These are phyloP conservation scores for Ailurus styani DNA, from an alignment of 2,113 vertebrate species.

Conservation along the genomic window DNA sequence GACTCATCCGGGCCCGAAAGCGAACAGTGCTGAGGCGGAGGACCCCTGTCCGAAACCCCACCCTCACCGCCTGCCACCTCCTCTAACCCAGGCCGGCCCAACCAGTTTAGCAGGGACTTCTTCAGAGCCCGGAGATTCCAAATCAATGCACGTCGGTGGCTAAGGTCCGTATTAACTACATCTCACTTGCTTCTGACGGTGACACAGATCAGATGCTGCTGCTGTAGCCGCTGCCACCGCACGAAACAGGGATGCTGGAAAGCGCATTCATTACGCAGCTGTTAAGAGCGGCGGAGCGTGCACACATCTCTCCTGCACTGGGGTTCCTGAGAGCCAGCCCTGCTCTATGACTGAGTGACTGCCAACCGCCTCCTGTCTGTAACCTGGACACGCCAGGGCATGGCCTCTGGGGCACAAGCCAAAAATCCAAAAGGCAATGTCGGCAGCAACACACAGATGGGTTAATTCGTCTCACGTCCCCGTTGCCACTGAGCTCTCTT, in stretches of 20 bases:
- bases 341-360: slow-evolving; percentile 63
- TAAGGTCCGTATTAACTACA: slow-evolving; percentile 64
- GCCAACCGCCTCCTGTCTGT: slow-evolving; percentile 60
- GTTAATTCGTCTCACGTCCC: slow-evolving; percentile 60
- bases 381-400: slow-evolving; percentile 58
- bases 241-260: slow-evolving; percentile 59
- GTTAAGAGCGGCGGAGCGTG: slow-evolving; percentile 58
- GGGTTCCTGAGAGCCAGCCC: slow-evolving; percentile 60
- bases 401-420: background rate
- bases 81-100: background rate
- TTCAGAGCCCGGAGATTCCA: background rate
- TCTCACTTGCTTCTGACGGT: slow-evolving; percentile 71
- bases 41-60: background rate
- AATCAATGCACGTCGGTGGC: slow-evolving; percentile 55
- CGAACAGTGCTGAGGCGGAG: background rate
- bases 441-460: slow-evolving; percentile 17
- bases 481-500: background rate
- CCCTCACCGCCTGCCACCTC: background rate
- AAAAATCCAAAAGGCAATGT: slow-evolving; percentile 38
- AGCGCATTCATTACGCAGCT: slow-evolving; percentile 77
- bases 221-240: slow-evolving; percentile 1
- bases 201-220: slow-evolving; percentile 75
- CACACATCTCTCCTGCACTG: slow-evolving; percentile 44
- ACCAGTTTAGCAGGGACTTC: slow-evolving; percentile 14
- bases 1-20: background rate